These are phyloP conservation scores for Cassiopea andromeda DNA, from an alignment of 30 jellyfish, hydroid and myxozoan genomes.

Conservation along the genomic window DNA sequence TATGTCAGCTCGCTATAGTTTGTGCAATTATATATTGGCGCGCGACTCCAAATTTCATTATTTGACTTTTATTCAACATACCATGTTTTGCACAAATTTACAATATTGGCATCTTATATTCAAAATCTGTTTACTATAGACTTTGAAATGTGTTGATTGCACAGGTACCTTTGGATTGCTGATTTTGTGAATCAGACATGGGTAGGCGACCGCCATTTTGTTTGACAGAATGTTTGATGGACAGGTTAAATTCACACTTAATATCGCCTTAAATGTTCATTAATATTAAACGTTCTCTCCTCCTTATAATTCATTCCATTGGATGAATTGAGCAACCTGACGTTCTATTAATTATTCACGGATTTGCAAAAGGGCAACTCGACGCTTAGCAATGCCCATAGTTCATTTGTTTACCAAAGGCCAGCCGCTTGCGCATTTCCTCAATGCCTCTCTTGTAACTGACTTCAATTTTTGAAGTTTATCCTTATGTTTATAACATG, in stretches of 20 bases:
- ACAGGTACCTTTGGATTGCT: slow-evolving; percentile 29
- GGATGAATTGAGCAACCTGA: slow-evolving; percentile 86
- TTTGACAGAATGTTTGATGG: slow-evolving; percentile 38
- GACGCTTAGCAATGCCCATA: slow-evolving; percentile 37
- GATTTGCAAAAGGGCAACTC: slow-evolving; percentile 75
- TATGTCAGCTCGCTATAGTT: too few relatives aligned
- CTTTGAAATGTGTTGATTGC: slow-evolving; percentile 4
- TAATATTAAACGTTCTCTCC: slow-evolving; percentile 64
- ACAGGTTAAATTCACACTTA: slow-evolving; percentile 78
- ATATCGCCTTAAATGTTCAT: slow-evolving; percentile 53
- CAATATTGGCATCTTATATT: neutral
- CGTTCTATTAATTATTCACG: slow-evolving; percentile 67
- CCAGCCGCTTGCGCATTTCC: slow-evolving; percentile 68
- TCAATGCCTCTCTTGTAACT: slow-evolving; percentile 27
- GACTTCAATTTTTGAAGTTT: slow-evolving; percentile 25
- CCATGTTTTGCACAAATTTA: neutral
- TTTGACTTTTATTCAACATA: too few relatives aligned
- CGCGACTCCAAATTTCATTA: too few relatives aligned
- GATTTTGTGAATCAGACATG: slow-evolving; percentile 33
- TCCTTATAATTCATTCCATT: slow-evolving; percentile 66
- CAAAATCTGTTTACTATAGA: slow-evolving; percentile 14
- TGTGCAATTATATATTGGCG: too few relatives aligned
- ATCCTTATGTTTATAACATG: slow-evolving; percentile 65
- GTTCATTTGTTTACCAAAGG: slow-evolving; percentile 49
- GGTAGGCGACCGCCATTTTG: slow-evolving; percentile 44